Conservation (phyloP, 2,113 vertebrate genomes). For the Leucoraja erinaceus region DNA sequence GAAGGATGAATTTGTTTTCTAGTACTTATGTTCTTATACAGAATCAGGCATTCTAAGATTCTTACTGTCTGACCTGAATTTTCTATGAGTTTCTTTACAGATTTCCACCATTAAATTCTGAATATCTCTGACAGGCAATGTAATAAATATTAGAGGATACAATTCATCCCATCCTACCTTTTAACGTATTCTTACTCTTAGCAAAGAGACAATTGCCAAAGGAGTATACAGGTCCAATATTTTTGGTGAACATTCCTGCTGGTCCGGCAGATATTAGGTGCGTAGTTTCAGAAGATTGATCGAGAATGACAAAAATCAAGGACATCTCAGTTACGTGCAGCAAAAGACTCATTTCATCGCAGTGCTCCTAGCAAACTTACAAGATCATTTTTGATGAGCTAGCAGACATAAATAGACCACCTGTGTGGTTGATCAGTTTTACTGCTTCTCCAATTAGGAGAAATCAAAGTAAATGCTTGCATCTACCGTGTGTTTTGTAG, state of each 20-base stretch:
- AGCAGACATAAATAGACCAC: not conserved
- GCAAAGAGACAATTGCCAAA: not conserved
- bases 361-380: constrained; percentile 3
- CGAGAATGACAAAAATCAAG: not conserved
- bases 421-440: not conserved
- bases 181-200: not conserved
- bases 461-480: not conserved
- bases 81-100: not conserved
- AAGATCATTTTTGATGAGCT: not conserved
- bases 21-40: not conserved
- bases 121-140: not conserved
- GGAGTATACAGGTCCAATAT: too few relatives aligned
- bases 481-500: not conserved
- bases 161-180: not conserved
- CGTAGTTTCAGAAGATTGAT: not conserved
- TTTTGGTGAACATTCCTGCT: not conserved
- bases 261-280: not conserved
- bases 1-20: not conserved
- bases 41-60: not conserved
- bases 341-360: not conserved
- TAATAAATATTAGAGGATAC: not conserved
- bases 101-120: not conserved
- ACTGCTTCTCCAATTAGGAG: constrained; percentile 14
- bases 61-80: not conserved
- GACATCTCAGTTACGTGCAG: not conserved